Conservation (phyloP, 2,888 invertebrate genomes). For the Slavum lentiscoides region DNA sequence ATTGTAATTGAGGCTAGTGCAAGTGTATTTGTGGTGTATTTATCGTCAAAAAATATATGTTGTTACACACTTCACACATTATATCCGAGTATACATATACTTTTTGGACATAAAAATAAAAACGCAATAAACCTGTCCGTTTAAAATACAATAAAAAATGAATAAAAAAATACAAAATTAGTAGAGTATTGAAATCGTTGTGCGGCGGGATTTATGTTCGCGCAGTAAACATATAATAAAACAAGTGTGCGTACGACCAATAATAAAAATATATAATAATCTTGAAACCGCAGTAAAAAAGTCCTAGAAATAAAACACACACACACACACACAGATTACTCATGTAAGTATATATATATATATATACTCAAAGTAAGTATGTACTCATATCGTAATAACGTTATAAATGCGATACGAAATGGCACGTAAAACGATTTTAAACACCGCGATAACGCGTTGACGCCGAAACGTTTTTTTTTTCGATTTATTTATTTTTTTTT, state of each 20-base stretch:
- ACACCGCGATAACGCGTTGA: too few species aligned
- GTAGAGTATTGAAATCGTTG: conserved; percentile 32
- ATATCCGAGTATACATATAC: background rate
- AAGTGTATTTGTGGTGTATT: background rate
- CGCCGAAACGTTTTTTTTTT: too few species aligned
- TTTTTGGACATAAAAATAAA: conserved; percentile 31
- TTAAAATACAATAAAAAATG: conserved; percentile 48
- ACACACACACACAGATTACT: background rate
- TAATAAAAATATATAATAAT: conserved; percentile 21
- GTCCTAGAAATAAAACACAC: conserved; percentile 14
- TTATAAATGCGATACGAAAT: too few species aligned
- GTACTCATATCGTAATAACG: background rate
- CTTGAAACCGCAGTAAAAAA: conserved; percentile 8
- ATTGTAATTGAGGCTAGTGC: background rate
- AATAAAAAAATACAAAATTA: conserved; percentile 32
- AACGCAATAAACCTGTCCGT: conserved; percentile 49
- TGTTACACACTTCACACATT: background rate
- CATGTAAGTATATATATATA: background rate
- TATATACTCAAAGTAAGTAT: background rate
- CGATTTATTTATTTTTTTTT: too few species aligned
- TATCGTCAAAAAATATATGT: background rate
- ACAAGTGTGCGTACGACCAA: conserved; percentile 20
- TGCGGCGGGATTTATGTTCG: conserved; percentile 22
- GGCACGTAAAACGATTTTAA: too few species aligned
- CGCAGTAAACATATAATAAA: conserved; percentile 31